phyloP scores from a whole-genome alignment of 2,888 invertebrate species.

The Nephrotoma guestfalica region DNA sequence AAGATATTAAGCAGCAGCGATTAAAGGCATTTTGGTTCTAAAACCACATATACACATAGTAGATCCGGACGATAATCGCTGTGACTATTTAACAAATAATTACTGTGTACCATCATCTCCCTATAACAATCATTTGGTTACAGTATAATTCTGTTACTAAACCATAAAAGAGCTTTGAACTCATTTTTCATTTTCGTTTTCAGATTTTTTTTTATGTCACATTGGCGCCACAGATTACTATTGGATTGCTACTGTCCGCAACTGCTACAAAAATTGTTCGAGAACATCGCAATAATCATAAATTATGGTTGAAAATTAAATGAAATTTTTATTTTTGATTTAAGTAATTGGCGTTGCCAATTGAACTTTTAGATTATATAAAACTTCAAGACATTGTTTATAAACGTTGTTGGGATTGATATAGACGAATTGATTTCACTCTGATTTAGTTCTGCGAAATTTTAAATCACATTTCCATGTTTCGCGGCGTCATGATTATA shows the following conservation, averaged over 20 bases:
- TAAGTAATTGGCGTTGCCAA: neutral
- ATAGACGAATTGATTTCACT: too few relatives aligned
- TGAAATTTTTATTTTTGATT: neutral
- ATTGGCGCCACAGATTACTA: neutral
- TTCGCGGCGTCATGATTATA: too few relatives aligned
- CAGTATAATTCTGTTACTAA: neutral
- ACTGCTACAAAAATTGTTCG: neutral
- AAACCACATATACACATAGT: neutral
- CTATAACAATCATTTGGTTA: neutral
- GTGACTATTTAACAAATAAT: neutral
- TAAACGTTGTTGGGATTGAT: too few relatives aligned
- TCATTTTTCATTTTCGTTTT: neutral
- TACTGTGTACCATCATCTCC: neutral
- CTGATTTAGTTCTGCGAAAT: too few relatives aligned
- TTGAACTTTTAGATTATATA: neutral
- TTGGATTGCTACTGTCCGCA: neutral
- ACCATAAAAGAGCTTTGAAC: neutral
- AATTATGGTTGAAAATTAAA: neutral
- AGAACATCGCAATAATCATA: neutral
- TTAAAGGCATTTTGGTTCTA: neutral
- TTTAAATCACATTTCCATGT: too few relatives aligned
- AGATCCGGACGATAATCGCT: neutral
- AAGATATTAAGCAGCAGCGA: neutral
- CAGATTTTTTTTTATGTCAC: neutral
- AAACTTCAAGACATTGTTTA: neutral